Evolutionary conservation across 2,888 invertebrate genomes (phyloP), one percentile per base, ranked within the genome.

Genomic region (Escarpia spicata): DNA sequence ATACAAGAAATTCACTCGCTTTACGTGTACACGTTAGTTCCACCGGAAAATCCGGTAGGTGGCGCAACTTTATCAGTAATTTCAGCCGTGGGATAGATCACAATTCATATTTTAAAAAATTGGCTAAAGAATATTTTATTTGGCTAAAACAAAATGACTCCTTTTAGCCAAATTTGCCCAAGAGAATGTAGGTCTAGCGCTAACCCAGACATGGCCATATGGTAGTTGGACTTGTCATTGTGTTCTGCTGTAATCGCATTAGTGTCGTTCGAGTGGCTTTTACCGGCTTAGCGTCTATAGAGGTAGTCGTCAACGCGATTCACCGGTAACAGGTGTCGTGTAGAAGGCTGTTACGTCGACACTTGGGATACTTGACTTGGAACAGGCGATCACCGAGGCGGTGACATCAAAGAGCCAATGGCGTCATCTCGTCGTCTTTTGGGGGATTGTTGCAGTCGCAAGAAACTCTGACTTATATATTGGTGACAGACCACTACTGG

Each of bases 141-240:
- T n/a, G n/a, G n/a, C n/a, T n/a, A n/a, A n/a, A n/a, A n/a, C n/a
- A n/a, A n/a, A n/a, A n/a, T n/a, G n/a, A n/a, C n/a, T n/a, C n/a
- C n/a, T n/a, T n/a, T n/a, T n/a, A n/a, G n/a, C n/a, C n/a, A n/a
- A n/a, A n/a, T n/a, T n/a, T n/a, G n/a, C n/a, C n/a, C n/a, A n/a
- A n/a, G n/a, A n/a, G n/a, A n/a, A n/a, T n/a, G n/a, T n/a, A n/a
- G n/a, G n/a, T n/a, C n/a, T n/a, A n/a, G n/a, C n/a, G n/a, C n/a
- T n/a, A n/a, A n/a, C n/a, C n/a, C n/a, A 75, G 75, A 75, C 75
- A n/a, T 75, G 75, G 8, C 75, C 75, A 75, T 75, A 75, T 75
- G 75, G 75, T 26, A 75, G 1, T 75, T 75, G n/a, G 75, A 75
- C 75, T 75, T 75, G 75, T 75, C 75, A 75, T n/a, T 75, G 26